Percentiles rank a stretch among this genome's conserved stretches.
Evolutionary conservation across 2,113 vertebrate species (phyloP).

Genomic region (Eclectus roratus): DNA sequence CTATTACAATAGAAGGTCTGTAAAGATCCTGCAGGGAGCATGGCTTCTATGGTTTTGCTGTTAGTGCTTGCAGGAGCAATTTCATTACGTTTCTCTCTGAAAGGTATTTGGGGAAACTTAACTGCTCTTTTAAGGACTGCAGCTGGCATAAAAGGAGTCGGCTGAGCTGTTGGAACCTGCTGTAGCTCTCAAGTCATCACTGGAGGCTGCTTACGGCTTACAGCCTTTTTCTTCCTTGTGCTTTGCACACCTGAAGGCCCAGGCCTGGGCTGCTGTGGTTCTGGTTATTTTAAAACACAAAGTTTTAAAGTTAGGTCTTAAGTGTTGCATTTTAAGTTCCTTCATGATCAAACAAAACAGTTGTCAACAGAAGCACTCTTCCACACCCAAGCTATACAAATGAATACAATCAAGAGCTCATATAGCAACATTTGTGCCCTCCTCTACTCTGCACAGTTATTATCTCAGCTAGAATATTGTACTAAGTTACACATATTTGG

Average conservation of each 20-base stretch:
- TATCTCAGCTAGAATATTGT: neutral
- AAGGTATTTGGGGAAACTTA: slow-evolving; percentile 57
- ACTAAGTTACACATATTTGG: neutral
- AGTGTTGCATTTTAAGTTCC: neutral
- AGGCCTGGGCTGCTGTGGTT: neutral
- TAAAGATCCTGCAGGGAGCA: neutral
- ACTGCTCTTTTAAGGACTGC: slow-evolving; percentile 72
- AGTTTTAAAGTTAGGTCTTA: neutral
- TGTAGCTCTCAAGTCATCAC: slow-evolving; percentile 51
- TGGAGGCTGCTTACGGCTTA: slow-evolving; percentile 72
- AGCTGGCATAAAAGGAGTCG: slow-evolving; percentile 40
- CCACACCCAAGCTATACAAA: neutral
- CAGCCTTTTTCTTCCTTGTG: slow-evolving; percentile 56
- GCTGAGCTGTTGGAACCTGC: slow-evolving; percentile 32
- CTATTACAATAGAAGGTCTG: neutral
- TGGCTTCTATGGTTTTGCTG: neutral
- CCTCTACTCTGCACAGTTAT: neutral
- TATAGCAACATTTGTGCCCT: neutral
- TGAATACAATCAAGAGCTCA: neutral
- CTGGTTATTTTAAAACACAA: slow-evolving; percentile 25
- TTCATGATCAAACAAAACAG: neutral
- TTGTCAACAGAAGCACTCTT: neutral
- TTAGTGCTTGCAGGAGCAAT: neutral
- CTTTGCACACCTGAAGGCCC: slow-evolving; percentile 55
- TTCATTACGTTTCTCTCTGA: neutral